phyloP scores from a whole-genome alignment of 2,888 invertebrate species.

The Melikaiella ostensackeni region DNA sequence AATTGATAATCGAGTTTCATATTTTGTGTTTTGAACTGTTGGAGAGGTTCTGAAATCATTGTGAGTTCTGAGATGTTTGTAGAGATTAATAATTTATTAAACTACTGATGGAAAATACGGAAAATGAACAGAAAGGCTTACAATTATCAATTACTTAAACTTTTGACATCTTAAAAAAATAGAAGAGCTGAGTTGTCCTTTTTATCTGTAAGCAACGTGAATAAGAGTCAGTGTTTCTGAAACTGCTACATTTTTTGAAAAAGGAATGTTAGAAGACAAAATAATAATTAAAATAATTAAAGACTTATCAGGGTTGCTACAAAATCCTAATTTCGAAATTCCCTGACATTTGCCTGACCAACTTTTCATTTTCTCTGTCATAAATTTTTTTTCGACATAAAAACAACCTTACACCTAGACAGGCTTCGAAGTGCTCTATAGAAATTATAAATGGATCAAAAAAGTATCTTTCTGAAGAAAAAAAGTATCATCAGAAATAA shows the following conservation, averaged over 20 bases:
- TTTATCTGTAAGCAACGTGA: background rate
- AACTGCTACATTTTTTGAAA: background rate
- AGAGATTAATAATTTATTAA: constrained; percentile 36
- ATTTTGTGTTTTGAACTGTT: background rate
- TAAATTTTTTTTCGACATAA: no score
- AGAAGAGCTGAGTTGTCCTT: background rate
- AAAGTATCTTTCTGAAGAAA: no score
- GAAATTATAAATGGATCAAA: no score
- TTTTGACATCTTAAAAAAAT: constrained; percentile 4
- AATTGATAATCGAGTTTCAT: constrained; percentile 22
- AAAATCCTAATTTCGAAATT: no score
- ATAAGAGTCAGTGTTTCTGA: background rate
- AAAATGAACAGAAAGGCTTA: constrained; percentile 14
- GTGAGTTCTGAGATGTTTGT: background rate
- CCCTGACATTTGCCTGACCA: no score
- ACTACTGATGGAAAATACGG: background rate
- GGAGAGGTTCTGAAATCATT: background rate
- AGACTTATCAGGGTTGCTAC: no score
- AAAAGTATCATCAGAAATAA: no score
- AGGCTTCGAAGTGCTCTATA: no score
- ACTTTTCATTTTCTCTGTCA: no score
- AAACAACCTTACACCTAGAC: no score
- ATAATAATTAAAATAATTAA: background rate
- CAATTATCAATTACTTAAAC: constrained; percentile 5
- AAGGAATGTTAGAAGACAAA: background rate